phyloP scores from a whole-genome alignment of 2,797 vertebrate genomes.

The Naso thynnoides region DNA sequence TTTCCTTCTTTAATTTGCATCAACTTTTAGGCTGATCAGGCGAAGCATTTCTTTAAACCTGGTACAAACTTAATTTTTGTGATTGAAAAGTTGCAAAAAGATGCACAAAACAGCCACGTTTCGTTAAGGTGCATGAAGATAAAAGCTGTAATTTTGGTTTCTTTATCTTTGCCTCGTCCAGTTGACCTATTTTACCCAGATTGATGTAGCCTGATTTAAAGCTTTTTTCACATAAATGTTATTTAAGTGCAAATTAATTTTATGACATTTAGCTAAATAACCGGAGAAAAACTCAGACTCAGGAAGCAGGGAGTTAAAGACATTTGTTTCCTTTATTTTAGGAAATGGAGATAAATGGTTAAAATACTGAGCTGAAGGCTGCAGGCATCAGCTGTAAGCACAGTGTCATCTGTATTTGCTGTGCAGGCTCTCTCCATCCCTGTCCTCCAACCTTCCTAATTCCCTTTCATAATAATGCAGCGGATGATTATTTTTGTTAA shows the following conservation, averaged over 20 bases:
- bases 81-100: slow-evolving; percentile 12
- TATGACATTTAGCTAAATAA: not conserved
- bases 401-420: slow-evolving; percentile 27
- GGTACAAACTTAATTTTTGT: not conserved
- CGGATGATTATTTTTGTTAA: slow-evolving; percentile 55
- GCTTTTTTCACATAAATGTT: not conserved
- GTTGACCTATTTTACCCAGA: slow-evolving; percentile 14
- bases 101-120: fast-evolving
- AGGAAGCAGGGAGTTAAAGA: not conserved
- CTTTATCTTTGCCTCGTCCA: not conserved
- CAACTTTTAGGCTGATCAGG: slow-evolving; percentile 2
- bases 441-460: slow-evolving; percentile 5
- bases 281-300: not conserved
- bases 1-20: not conserved
- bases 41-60: not conserved
- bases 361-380: not conserved
- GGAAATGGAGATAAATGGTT: too few species aligned
- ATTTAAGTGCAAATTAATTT: slow-evolving; percentile 7
- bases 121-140: not conserved
- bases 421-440: slow-evolving; percentile 4
- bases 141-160: not conserved
- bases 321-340: not conserved
- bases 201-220: slow-evolving; percentile 15
- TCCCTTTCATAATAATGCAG: slow-evolving; percentile 41
- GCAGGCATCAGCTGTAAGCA: not conserved